Conservation (phyloP, 2,113 vertebrate species). For the Geococcyx californianus region DNA sequence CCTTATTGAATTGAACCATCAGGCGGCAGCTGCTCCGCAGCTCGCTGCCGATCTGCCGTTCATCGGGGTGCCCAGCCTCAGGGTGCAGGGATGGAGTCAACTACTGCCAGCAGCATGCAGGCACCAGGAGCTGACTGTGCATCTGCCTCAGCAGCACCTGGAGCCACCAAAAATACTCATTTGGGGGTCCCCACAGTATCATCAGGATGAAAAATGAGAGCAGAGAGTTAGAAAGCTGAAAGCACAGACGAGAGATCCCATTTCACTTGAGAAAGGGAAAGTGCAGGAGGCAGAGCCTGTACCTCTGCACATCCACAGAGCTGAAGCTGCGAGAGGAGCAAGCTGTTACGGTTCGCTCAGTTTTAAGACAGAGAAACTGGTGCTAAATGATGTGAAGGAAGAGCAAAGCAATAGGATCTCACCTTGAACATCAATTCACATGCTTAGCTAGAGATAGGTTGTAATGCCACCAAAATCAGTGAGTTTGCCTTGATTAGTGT, state of each 20-base stretch:
- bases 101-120: neutral
- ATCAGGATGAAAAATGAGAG: neutral
- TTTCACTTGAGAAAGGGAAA: neutral
- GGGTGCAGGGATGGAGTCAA: neutral
- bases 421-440: neutral
- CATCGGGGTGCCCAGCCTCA: neutral
- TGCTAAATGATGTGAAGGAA: neutral
- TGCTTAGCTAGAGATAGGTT: neutral
- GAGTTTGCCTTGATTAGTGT: neutral
- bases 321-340: neutral
- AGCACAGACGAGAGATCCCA: neutral
- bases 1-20: neutral
- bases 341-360: neutral
- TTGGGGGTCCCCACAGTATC: neutral
- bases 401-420: neutral
- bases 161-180: neutral
- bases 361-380: neutral
- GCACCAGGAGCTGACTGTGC: neutral
- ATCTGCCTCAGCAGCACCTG: fast-evolving
- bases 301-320: neutral
- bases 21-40: neutral
- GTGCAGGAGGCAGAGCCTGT: neutral
- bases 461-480: neutral
- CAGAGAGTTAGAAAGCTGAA: neutral
- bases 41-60: neutral